Conservation (phyloP, 2,888 invertebrate genomes). For the Drosophila picticornis region DNA sequence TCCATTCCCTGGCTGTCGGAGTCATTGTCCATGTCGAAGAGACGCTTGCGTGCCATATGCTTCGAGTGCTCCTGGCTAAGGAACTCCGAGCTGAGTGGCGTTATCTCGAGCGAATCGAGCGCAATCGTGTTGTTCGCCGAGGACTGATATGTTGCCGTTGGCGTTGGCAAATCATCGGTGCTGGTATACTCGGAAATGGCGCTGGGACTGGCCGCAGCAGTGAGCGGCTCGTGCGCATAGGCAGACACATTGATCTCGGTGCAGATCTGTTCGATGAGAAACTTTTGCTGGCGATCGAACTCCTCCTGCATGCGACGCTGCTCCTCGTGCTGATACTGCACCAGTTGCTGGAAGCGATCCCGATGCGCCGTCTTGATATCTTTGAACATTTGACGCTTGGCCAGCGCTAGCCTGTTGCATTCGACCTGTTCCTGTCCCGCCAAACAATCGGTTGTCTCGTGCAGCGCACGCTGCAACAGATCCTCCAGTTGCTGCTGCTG, state of each 20-base stretch:
- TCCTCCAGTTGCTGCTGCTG: conserved; percentile 47
- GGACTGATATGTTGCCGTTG: background rate
- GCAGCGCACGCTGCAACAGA: conserved; percentile 43
- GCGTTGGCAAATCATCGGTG: conserved; percentile 52
- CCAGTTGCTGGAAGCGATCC: conserved; percentile 87
- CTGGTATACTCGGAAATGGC: conserved; percentile 55
- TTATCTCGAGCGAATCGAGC: conserved; percentile 5
- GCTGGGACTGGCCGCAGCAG: conserved; percentile 10
- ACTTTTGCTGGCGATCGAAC: conserved; percentile 89
- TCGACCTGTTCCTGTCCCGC: conserved; percentile 28
- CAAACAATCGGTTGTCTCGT: conserved; percentile 22
- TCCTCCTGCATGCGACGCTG: conserved; percentile 88
- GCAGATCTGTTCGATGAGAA: conserved; percentile 85
- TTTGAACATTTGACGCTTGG: conserved; percentile 49
- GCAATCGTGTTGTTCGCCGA: conserved; percentile 12
- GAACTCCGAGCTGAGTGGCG: conserved; percentile 30
- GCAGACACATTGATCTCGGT: conserved; percentile 65
- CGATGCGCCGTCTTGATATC: conserved; percentile 88
- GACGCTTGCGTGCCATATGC: conserved; percentile 49
- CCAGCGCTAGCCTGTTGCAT: conserved; percentile 32
- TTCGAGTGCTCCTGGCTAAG: background rate
- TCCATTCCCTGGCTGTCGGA: conserved; percentile 10
- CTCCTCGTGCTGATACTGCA: conserved; percentile 88
- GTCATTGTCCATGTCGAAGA: conserved; percentile 37
- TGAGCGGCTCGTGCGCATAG: conserved; percentile 34